Base-by-base conservation (phyloP, 2,797 vertebrate species). In the Sciurus carolinensis region DNA sequence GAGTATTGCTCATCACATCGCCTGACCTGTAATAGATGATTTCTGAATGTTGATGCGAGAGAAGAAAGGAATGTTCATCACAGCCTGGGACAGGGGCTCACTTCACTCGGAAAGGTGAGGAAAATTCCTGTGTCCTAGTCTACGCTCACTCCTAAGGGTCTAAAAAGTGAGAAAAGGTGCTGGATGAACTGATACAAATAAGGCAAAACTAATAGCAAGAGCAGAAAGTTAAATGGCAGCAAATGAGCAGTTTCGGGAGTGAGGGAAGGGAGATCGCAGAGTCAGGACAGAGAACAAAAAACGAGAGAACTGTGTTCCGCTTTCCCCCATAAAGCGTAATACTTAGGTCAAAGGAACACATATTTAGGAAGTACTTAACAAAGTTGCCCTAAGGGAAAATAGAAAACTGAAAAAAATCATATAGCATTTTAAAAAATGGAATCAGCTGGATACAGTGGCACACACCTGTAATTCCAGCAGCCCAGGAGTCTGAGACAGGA, bases 161-260 rank as follows among this genome's bases (percentile, higher is more conserved):
- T 86, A 36, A 4, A 36, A 71, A 85, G 26, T 7, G 24, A 86
- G 33, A 71, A 66, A 47, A 66, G 52, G 10, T 18, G 54, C 66
- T 47, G 36, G 62, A 4, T n/a, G n/a, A 86, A 86, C 30, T 15
- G n/a, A 72, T 66, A 57, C 15, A 52, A 77, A 62, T 82, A 54
- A 62, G 89, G 57, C 71, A 52, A 85, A 44, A 28, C 17, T 44
- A 71, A 64, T 79, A 73, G 42, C 77, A 52, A 42, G n/a, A 72
- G n/a, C 36, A 81, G 15, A 86, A 57, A 64, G 15, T 52, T 59
- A 91, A 76, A 83, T 62, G 62, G 87, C 72, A 95, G 69, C 80
- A 80, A 75, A 18, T 57, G 1, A 64, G 6, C 36, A 17, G 30
- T 69, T 52, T 50, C 54, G 33, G 84, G 57, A 66, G 26, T 36